phyloP scores from a whole-genome alignment of 2,888 invertebrate genomes.

The Iphiclides podalirius region DNA sequence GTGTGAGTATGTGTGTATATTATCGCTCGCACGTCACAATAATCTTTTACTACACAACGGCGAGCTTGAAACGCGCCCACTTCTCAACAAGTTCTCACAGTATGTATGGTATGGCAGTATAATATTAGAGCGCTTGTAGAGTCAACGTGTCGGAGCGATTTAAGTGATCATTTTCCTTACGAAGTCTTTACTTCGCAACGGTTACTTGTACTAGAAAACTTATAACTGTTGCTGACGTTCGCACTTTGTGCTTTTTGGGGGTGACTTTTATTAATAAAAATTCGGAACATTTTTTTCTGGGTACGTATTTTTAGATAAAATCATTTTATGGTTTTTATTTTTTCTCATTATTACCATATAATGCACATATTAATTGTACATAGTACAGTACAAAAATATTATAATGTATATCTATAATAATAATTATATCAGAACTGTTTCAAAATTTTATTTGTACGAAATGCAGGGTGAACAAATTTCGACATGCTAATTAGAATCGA shows the following conservation, averaged over 20 bases:
- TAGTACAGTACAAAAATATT: too few species aligned
- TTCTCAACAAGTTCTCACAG: not conserved
- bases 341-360: too few species aligned
- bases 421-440: too few species aligned
- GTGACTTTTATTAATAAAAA: not conserved
- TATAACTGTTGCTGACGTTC: conserved; percentile 16
- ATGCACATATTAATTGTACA: too few species aligned
- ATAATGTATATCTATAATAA: too few species aligned
- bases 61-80: conserved; percentile 3
- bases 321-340: not conserved
- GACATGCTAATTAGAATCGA: too few species aligned
- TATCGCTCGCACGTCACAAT: conserved; percentile 16
- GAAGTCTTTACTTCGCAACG: conserved; percentile 23
- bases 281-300: conserved; percentile 9
- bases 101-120: too few species aligned
- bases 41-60: conserved; percentile 19
- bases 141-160: conserved; percentile 46
- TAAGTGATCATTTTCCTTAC: too few species aligned
- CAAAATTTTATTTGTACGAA: too few species aligned
- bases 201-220: conserved; percentile 29
- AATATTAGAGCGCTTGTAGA: conserved; percentile 51
- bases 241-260: conserved; percentile 6
- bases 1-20: conserved; percentile 16
- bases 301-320: conserved; percentile 11
- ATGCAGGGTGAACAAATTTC: too few species aligned